Percentiles rank a stretch among this genome's conserved stretches.
phyloP scores from a whole-genome alignment of 2,113 vertebrate genomes.

The Rynchops niger region DNA sequence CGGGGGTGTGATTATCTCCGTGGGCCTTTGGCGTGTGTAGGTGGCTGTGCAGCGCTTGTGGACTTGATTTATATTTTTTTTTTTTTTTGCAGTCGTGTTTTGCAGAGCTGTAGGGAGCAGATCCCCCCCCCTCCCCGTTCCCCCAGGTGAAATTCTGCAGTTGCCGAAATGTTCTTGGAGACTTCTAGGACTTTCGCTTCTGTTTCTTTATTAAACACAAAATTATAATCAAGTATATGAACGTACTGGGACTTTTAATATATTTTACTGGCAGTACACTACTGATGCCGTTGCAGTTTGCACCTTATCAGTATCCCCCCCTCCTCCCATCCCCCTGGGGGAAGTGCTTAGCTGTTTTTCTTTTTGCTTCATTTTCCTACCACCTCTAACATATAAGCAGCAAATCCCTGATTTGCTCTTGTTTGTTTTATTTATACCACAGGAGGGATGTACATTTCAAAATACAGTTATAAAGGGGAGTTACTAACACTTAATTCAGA shows the following conservation, averaged over 20 bases:
- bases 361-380: not conserved
- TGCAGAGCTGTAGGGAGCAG: not conserved
- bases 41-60: not conserved
- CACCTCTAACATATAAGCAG: not conserved
- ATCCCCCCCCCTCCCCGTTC: not conserved
- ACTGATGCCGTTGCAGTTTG: not conserved
- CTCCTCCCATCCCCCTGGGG: not conserved
- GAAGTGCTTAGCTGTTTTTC: not conserved
- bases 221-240: not conserved
- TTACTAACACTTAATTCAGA: constrained; percentile 48
- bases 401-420: not conserved
- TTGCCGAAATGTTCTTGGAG: not conserved
- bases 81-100: not conserved
- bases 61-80: not conserved
- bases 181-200: not conserved
- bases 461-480: constrained; percentile 42
- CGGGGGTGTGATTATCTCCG: not conserved
- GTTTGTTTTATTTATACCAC: constrained; percentile 1
- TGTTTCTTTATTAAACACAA: not conserved
- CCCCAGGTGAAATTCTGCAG: not conserved
- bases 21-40: not conserved
- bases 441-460: constrained; percentile 17
- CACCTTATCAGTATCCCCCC: not conserved
- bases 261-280: not conserved
- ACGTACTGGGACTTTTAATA: not conserved